Evolutionary conservation across 2,888 invertebrate species (phyloP).

Genomic region (Coecobrya sp.): DNA sequence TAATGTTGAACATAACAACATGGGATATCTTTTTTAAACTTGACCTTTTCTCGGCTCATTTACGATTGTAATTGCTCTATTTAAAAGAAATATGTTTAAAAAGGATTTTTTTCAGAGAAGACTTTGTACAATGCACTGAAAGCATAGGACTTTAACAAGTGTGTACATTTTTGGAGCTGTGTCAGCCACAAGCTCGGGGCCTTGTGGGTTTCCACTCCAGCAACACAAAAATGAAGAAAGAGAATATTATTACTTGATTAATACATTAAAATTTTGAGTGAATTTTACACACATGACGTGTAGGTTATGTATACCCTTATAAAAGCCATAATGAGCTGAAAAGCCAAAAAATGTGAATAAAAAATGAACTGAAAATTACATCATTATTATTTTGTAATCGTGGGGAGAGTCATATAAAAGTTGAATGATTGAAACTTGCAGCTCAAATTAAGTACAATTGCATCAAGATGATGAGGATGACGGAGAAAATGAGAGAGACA

Average conservation of each 20-base stretch:
- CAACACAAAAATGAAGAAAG: not conserved
- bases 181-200: conserved; percentile 13
- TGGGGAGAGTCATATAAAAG: conserved; percentile 27
- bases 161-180: not conserved
- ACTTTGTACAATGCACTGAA: not conserved
- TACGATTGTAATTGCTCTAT: conserved; percentile 77
- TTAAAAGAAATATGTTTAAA: conserved; percentile 42
- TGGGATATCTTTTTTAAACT: conserved; percentile 49
- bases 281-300: conserved; percentile 38
- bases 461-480: conserved; percentile 44
- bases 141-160: not conserved
- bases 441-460: conserved; percentile 56
- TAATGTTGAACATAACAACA: conserved; percentile 54
- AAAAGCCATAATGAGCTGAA: conserved; percentile 17
- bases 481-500: conserved; percentile 52
- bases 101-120: not conserved
- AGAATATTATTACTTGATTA: conserved; percentile 38
- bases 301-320: not conserved
- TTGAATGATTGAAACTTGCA: conserved; percentile 70
- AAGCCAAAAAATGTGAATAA: conserved; percentile 27
- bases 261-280: conserved; percentile 49
- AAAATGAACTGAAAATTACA: conserved; percentile 48
- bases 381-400: conserved; percentile 56
- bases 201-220: not conserved
- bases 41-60: conserved; percentile 75